A percentile compares a stretch with the other conserved stretches of the same genome.
phyloP scores from a whole-genome alignment of 2,113 vertebrate species.

The Neoarius graeffei region DNA sequence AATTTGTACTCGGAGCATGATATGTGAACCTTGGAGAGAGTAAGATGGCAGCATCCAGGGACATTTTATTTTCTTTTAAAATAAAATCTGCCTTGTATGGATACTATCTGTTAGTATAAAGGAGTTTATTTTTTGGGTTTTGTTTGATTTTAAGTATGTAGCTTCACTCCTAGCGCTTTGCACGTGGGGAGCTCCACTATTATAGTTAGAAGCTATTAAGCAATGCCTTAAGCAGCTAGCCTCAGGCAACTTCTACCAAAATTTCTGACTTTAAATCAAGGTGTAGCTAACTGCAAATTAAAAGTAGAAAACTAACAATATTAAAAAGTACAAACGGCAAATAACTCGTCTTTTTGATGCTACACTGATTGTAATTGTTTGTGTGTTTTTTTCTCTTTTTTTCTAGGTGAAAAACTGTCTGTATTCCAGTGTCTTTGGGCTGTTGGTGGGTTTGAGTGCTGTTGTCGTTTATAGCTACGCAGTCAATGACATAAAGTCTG shows the following conservation, averaged over 20 bases:
- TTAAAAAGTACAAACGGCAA: not conserved
- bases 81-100: too few species aligned
- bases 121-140: too few species aligned
- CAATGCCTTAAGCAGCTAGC: not conserved
- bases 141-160: too few species aligned
- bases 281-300: not conserved
- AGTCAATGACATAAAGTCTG: not conserved
- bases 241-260: not conserved
- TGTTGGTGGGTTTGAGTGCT: slow-evolving; percentile 63
- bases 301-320: not conserved
- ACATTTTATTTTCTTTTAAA: too few species aligned
- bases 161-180: too few species aligned
- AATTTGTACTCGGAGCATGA: too few species aligned
- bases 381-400: not conserved
- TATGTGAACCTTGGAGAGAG: too few species aligned
- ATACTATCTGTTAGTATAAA: too few species aligned
- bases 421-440: slow-evolving; percentile 59
- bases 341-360: not conserved
- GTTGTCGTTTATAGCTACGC: slow-evolving; percentile 63
- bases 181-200: not conserved
- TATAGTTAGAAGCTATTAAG: not conserved
- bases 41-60: too few species aligned
- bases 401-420: slow-evolving; percentile 64
- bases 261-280: not conserved
- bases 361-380: not conserved